A percentile compares a stretch with the other conserved stretches of the same genome.
Evolutionary conservation across 1,140 invertebrate species (phyloP).

Genomic region (Vollenhovia emeryi): DNA sequence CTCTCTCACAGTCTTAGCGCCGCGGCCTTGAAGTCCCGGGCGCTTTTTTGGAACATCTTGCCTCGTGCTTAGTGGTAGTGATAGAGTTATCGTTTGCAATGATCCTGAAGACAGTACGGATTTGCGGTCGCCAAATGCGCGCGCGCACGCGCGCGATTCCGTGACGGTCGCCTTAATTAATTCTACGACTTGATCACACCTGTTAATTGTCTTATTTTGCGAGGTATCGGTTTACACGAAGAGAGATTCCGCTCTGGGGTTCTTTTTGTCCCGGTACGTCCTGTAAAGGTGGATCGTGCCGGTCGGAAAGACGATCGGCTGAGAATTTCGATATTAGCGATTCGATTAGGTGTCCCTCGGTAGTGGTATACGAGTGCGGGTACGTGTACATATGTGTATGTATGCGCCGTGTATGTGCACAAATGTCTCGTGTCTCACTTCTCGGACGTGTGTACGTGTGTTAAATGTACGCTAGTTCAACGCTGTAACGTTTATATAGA

Average conservation of each 20-base stretch:
- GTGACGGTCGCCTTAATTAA: conserved; percentile 46
- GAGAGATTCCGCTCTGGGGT: conserved; percentile 28
- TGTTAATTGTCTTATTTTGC: conserved; percentile 74
- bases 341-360: conserved; percentile 26
- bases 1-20: conserved; percentile 60
- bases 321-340: conserved; percentile 32
- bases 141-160: not conserved
- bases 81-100: conserved; percentile 30
- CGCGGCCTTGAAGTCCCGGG: conserved; percentile 5
- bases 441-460: conserved; percentile 34
- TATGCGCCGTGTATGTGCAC: not conserved
- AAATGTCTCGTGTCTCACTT: not conserved
- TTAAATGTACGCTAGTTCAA: conserved; percentile 72
- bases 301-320: conserved; percentile 45
- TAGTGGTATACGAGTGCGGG: not conserved
- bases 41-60: conserved; percentile 57
- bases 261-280: conserved; percentile 12
- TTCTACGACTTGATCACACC: conserved; percentile 49
- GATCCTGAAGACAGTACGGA: conserved; percentile 29
- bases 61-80: conserved; percentile 61
- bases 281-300: conserved; percentile 49
- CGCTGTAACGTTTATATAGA: conserved; percentile 78
- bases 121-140: not conserved
- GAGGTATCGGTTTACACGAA: conserved; percentile 72
- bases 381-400: not conserved